Base-by-base conservation (phyloP, 2,888 invertebrate genomes). In the Smittia aterrima region DNA sequence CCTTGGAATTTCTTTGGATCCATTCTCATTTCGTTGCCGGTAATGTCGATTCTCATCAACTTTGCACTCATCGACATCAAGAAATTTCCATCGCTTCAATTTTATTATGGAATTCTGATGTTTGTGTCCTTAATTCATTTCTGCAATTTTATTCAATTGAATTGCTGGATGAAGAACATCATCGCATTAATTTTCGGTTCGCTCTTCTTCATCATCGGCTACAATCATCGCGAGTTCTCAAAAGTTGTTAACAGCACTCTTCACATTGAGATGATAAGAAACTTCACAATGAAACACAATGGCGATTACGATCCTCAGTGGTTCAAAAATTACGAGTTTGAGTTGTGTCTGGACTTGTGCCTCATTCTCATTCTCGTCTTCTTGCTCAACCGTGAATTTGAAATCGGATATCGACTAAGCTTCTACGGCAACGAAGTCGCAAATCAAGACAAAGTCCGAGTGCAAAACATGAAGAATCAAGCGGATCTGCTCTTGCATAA, bases 401-500 rank as follows among this genome's bases (percentile, higher is more conserved):
- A 98, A 83, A 95, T 96, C 75, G 93, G 93, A 78, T 97, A 96
- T 80, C 87, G 96, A 0, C 84, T 96, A 77, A 94, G 95, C 81
- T 98, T 96, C 83, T 95, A 96, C 79, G 94, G 96, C 25, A 95
- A 95, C 80, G 90, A 92, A 7, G 92, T 95, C 11, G 96, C 97
- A 0, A 92, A 92, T 75, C 87, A 92, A 70, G 96, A 96, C 79
- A 93, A 95, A 79, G 89, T 91, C 74, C 88, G 91, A 75, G 96
- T 98, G 70, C 94, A 96, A 83, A 90, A 89, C 75, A 92, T 96
- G 88, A 92, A 96, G 80, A 95, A 97, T 80, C 97, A 98, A 82
- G 97, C 97, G 0, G 97, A 98, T 79, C 96, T 95, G 92, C 84
- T 98, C 76, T 86, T 98, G 70, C 95, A 97, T 80, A 98, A 98